Evolutionary conservation across 2,888 invertebrate genomes (phyloP), one percentile per base, ranked within the genome.

Genomic region (Hirudinaria manillensis): DNA sequence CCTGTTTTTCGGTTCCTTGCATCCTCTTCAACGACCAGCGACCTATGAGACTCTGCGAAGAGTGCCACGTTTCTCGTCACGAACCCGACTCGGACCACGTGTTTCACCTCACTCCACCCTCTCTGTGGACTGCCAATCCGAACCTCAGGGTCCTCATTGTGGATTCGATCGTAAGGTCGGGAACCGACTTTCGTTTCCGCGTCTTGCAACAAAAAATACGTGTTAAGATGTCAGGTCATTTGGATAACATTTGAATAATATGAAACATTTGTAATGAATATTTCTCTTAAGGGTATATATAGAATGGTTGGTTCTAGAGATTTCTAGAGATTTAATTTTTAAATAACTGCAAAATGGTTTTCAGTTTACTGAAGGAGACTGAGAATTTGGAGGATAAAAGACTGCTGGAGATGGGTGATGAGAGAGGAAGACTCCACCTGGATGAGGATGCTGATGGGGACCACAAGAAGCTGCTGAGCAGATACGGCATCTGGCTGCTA

Each of bases 401-500:
- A 27, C 80, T 81, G 77, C 82, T 84, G 51, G 85, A 84, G 78
- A 84, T 83, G 84, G 84, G 83, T 21, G 85, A 84, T 74, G 83
- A 84, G 73, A 80, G 77, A 19, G 55, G 71, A 38, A 72, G 76
- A 19, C 73, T 75, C 55, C 56, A 74, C 7, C 93, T 93, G 82
- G 78, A 80, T 45, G 83, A 83, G 61, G 84, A 83, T 51, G 84
- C 29, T n/a, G 77, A 76, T 19, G 75, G 71, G 19, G 77, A 75
- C 24, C 38, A 32, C 45, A 55, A 61, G n/a, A 38, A 70, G 13
- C 13, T 71, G 79, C 80, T 84, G 38, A 84, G 84, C 80, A 80
- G 84, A 79, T 99, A 97, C 85, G 99, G 98, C 0, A 94, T 98
- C 75, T 98, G 98, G 96, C 87, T 99, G 80, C 89, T 99, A 83